Evolutionary conservation across 2,113 vertebrate species (phyloP).

Genomic region (Gadus chalcogrammus): DNA sequence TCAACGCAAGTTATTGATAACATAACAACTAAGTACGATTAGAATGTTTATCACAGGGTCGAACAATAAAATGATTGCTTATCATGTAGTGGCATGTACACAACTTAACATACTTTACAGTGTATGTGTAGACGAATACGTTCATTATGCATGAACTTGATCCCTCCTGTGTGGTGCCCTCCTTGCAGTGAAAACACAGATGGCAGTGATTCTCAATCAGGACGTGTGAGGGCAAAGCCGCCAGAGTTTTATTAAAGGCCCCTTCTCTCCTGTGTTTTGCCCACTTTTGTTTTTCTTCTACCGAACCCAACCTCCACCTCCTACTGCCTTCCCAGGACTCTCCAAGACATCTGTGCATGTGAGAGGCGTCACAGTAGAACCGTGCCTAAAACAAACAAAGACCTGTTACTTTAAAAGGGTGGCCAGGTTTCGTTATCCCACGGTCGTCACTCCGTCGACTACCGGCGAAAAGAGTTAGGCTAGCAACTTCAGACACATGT

Average conservation of each 20-base stretch:
- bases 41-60: too few species aligned
- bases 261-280: slow-evolving; percentile 36
- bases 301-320: slow-evolving; percentile 10
- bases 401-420: slow-evolving; percentile 38
- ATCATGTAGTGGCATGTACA: too few species aligned
- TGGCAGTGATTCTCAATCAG: slow-evolving; percentile 48
- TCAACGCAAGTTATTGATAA: too few species aligned
- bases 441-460: slow-evolving; percentile 41
- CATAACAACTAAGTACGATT: too few species aligned
- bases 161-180: slow-evolving; percentile 5
- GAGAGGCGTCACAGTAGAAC: slow-evolving; percentile 24
- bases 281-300: slow-evolving; percentile 56
- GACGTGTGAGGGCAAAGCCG: slow-evolving; percentile 32
- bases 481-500: slow-evolving; percentile 33
- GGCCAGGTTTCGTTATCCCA: slow-evolving; percentile 23
- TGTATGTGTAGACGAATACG: too few species aligned
- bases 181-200: slow-evolving; percentile 26
- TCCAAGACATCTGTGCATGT: slow-evolving; percentile 42
- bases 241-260: slow-evolving; percentile 40
- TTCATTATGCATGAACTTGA: too few species aligned
- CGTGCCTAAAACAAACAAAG: slow-evolving; percentile 51
- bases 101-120: too few species aligned
- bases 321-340: slow-evolving; percentile 23
- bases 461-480: slow-evolving; percentile 25
- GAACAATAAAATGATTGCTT: not conserved